phyloP scores from a whole-genome alignment of 2,797 vertebrate species.

The Craterocephalus amniculus region DNA sequence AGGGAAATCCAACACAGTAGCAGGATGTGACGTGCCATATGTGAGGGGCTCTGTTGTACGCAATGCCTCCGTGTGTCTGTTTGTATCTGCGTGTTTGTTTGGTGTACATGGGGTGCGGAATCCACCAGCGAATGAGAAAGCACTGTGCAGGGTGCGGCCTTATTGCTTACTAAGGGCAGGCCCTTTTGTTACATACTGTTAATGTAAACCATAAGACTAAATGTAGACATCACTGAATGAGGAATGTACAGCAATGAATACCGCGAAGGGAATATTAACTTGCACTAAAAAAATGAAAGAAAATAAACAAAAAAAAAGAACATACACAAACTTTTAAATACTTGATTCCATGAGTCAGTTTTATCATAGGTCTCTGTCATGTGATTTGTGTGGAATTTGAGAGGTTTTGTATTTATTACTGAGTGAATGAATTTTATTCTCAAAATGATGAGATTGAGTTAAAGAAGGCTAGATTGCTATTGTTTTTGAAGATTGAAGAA shows the following conservation, averaged over 20 bases:
- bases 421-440: conserved; percentile 96
- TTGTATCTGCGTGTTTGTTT: conserved; percentile 68
- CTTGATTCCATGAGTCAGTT: conserved; percentile 99
- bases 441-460: conserved; percentile 84
- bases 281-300: conserved; percentile 92
- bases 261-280: conserved; percentile 99
- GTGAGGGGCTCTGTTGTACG: conserved; percentile 73
- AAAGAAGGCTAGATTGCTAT: conserved; percentile 96
- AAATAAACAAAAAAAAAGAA: conserved; percentile 49
- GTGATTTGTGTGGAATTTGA: conserved; percentile 96
- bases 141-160: conserved; percentile 98
- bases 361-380: conserved; percentile 94
- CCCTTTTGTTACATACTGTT: conserved; percentile 89
- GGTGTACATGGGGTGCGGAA: conserved; percentile 85
- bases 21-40: conserved; percentile 83
- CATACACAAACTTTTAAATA: conserved; percentile 92
- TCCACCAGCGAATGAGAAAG: conserved; percentile 98
- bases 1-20: conserved; percentile 72
- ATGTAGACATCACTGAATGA: conserved; percentile 99
- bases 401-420: conserved; percentile 99
- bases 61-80: conserved; percentile 69
- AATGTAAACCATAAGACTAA: conserved; percentile 85
- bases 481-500: conserved; percentile 97
- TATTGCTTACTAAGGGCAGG: conserved; percentile 94
- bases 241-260: conserved; percentile 99